phyloP scores from a whole-genome alignment of 92 coral and sea anemone species.

The Palythoa heliodiscus region DNA sequence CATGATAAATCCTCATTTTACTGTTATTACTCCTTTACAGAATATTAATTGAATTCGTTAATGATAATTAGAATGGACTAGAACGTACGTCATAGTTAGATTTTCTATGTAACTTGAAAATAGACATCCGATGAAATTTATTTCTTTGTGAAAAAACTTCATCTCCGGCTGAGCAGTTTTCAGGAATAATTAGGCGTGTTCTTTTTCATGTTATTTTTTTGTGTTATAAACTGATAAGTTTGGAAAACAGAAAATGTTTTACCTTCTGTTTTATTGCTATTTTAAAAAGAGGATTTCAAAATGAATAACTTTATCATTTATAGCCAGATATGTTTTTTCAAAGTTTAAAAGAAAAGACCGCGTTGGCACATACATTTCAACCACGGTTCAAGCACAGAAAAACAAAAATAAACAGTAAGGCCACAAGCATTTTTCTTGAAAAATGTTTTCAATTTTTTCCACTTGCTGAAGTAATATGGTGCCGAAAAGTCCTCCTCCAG shows the following conservation, averaged over 20 bases:
- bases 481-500: neutral
- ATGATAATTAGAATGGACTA: constrained; percentile 10
- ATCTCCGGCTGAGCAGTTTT: neutral
- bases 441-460: neutral
- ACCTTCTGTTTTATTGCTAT: neutral
- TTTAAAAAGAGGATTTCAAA: neutral
- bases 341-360: too few species aligned
- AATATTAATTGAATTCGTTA: constrained; percentile 17
- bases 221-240: neutral
- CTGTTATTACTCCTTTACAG: neutral
- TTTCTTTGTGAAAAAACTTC: neutral
- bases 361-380: neutral
- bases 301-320: neutral
- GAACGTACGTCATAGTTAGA: neutral
- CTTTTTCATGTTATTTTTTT: neutral
- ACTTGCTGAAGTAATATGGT: neutral
- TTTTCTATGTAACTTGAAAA: neutral
- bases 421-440: neutral
- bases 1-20: constrained; percentile 8
- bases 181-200: neutral
- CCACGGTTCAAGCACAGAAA: neutral
- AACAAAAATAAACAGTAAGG: neutral
- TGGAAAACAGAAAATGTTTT: neutral
- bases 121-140: constrained; percentile 14
- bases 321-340: neutral